Percentiles rank a stretch among this genome's conserved stretches.
phyloP scores from a whole-genome alignment of 2,888 invertebrate genomes.

The Seira sanloemensis region DNA sequence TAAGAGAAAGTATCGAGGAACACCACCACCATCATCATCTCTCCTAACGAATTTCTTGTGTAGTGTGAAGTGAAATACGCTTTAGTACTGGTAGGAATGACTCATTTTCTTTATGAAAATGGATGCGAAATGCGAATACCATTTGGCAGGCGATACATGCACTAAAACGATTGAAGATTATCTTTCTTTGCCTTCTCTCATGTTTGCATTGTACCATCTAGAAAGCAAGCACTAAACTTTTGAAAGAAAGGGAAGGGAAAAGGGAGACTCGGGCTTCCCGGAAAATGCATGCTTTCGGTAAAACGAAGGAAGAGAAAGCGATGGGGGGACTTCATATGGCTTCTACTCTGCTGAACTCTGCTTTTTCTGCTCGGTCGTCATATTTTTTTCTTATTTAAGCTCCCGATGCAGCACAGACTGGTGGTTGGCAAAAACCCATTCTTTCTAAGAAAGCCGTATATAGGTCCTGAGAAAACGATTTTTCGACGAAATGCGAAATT shows the following conservation, averaged over 20 bases:
- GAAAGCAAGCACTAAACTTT: conserved; percentile 29
- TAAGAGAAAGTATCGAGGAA: neutral
- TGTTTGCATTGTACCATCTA: neutral
- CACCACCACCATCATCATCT: conserved; percentile 18
- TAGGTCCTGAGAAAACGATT: neutral
- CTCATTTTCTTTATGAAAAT: conserved; percentile 6
- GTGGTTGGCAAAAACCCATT: neutral
- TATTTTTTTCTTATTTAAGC: neutral
- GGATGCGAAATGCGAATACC: conserved; percentile 5
- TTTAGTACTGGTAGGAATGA: neutral
- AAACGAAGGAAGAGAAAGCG: neutral
- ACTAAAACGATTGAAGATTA: conserved; percentile 24
- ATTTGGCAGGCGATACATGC: conserved; percentile 26
- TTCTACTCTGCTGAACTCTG: neutral
- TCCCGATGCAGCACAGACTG: neutral
- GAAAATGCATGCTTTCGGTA: neutral
- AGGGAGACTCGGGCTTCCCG: no score
- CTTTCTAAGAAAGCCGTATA: neutral
- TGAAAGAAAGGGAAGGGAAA: neutral
- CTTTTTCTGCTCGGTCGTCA: neutral
- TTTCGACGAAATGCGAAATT: neutral
- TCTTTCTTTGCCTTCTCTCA: neutral
- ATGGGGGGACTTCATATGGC: neutral
- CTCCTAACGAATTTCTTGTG: conserved; percentile 29
- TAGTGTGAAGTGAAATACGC: neutral